These are phyloP conservation scores for Drosophila pseudotalamancana DNA, from an alignment of 2,888 invertebrate species.

Conservation along the genomic window DNA sequence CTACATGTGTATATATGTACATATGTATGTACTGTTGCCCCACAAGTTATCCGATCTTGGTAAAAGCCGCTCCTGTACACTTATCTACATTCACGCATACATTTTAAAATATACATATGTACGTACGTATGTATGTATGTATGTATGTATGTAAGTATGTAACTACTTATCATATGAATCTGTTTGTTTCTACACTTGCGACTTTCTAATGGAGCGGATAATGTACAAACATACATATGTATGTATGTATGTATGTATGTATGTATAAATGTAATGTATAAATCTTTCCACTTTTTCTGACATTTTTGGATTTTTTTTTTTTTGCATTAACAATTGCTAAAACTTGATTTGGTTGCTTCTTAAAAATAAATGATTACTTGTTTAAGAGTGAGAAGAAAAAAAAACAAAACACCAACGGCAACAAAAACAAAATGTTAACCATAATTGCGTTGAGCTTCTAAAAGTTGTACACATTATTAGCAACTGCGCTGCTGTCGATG, in stretches of 20 bases:
- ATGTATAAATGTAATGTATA: slow-evolving; percentile 34
- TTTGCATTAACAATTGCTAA: slow-evolving; percentile 69
- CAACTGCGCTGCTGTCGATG: slow-evolving; percentile 33
- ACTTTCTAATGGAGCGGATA: slow-evolving; percentile 69
- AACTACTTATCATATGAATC: slow-evolving; percentile 50
- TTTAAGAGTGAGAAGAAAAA: slow-evolving; percentile 36
- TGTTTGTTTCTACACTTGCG: slow-evolving; percentile 59
- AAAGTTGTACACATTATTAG: slow-evolving; percentile 57
- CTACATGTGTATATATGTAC: too few species aligned
- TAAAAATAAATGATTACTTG: slow-evolving; percentile 78
- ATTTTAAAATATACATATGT: background rate
- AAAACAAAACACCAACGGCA: slow-evolving; percentile 28
- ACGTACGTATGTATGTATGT: background rate
- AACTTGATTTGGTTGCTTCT: slow-evolving; percentile 72
- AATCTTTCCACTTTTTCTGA: slow-evolving; percentile 60
- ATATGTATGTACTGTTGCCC: too few species aligned
- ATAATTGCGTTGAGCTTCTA: slow-evolving; percentile 62
- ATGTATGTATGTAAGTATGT: background rate
- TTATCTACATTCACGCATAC: background rate
- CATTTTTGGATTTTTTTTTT: slow-evolving; percentile 26
- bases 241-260: background rate
- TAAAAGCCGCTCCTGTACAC: slow-evolving; percentile 14
- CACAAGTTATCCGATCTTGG: background rate
- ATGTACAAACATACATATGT: slow-evolving; percentile 35
- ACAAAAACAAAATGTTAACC: slow-evolving; percentile 44